These are phyloP conservation scores for Distichodus sexfasciatus DNA, from an alignment of 2,797 vertebrate species.

Conservation along the genomic window DNA sequence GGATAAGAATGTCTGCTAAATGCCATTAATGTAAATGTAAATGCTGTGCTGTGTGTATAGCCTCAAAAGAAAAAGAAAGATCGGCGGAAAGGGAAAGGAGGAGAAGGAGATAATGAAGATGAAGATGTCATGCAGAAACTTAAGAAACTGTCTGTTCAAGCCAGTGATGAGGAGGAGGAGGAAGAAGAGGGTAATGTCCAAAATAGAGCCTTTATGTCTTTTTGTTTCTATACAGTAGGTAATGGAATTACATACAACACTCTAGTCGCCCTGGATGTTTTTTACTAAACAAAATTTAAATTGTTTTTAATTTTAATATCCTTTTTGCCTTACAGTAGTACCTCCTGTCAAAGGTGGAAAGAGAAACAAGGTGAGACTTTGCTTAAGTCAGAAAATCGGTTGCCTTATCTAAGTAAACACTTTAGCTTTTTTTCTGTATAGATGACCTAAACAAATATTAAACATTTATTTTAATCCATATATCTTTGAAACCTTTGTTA, in stretches of 20 bases:
- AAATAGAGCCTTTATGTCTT: constrained; percentile 4
- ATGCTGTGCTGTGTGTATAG: constrained; percentile 37
- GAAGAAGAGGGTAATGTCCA: constrained; percentile 62
- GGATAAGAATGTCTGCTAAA: not conserved
- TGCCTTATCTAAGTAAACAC: no score
- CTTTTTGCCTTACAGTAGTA: constrained; percentile 60
- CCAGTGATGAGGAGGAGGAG: constrained; percentile 81
- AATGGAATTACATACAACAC: no score
- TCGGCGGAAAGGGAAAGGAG: constrained; percentile 74
- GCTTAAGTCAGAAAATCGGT: not conserved
- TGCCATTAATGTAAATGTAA: no score
- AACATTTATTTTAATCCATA: not conserved
- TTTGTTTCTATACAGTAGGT: no score
- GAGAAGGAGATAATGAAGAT: constrained; percentile 68
- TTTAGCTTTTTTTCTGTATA: no score
- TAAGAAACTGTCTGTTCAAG: constrained; percentile 81
- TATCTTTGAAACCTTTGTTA: not conserved
- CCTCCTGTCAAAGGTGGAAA: constrained; percentile 64
- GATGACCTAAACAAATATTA: no score
- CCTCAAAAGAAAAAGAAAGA: constrained; percentile 85
- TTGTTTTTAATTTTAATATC: not conserved
- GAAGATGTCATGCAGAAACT: constrained; percentile 79
- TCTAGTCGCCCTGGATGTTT: no score
- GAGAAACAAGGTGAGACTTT: constrained; percentile 71
- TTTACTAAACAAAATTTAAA: no score